Evolutionary conservation across 2,888 invertebrate species (phyloP), one percentile per base, ranked within the genome.

Genomic region (Philereme transversata): DNA sequence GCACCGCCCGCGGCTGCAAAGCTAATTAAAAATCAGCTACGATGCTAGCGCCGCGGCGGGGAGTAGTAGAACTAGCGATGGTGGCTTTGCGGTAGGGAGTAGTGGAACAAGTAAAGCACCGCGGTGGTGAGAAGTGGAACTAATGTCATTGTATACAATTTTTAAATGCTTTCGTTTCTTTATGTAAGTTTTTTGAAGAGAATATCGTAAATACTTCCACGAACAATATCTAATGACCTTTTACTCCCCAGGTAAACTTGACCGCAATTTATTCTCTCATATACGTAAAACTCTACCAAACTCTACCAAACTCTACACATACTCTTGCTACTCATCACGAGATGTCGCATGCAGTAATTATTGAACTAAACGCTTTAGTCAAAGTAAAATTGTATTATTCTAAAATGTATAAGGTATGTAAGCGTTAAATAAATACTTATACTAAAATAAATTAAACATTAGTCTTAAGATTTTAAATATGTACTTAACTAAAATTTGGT

Each of bases 11-110:
- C 72, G 73, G 74, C 73, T 69, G 65, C 68, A 64, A 62, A 70
- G 71, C 78, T 88, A 88, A 89, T 88, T 90, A 89, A 88, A 89
- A 89, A 87, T 82, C 81, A 77, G 81, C 71, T 57, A 68, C 70
- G 73, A 70, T 51, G 45, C 57, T 65, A 78, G 81, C 83, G 84
- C 82, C 51, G 34, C 55, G n/a, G 79, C 65, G 86, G 70, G 58
- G 70, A 77, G 71, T 79, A 78, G 81, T 64, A 3, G 71, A 74
- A 87, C 78, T 77, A 71, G 10, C 11, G 49, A 8, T 33, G 6
- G 11, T 48, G 46, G n/a, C 4, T 35, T 10, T 38, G 22, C 7
- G 9, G 55, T 35, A 57, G 54, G 33, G 53, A 59, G 59, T 65
- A 62, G 52, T 43, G 6, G 53, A 50, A 50, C 57, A 51, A 50